phyloP scores from a whole-genome alignment of 1,140 invertebrate species.

The Brachionus sp. region DNA sequence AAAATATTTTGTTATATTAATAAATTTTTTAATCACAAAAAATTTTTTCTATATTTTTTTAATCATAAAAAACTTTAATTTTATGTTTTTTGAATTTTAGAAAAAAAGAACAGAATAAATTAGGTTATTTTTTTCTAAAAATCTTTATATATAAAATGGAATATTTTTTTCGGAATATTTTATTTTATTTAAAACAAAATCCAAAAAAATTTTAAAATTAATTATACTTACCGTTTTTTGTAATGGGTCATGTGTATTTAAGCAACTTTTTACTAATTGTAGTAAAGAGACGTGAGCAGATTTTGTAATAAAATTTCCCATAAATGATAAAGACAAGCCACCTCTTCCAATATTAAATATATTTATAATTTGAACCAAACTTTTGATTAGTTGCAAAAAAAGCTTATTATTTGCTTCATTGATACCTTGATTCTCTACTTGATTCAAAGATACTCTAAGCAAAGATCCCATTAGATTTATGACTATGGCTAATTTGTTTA shows the following conservation, averaged over 20 bases:
- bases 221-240: background rate
- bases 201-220: background rate
- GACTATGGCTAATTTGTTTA: slow-evolving; percentile 27
- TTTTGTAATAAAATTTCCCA: slow-evolving; percentile 44
- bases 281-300: slow-evolving; percentile 27
- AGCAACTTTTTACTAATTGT: slow-evolving; percentile 14
- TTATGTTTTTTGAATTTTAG: no score
- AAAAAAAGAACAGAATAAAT: no score
- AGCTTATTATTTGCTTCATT: background rate
- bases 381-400: background rate
- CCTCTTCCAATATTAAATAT: slow-evolving; percentile 38
- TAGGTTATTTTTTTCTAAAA: no score
- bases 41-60: no score
- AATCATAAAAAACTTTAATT: no score
- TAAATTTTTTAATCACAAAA: no score
- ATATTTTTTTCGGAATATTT: background rate
- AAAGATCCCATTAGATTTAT: slow-evolving; percentile 17
- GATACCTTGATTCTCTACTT: background rate
- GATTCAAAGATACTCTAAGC: background rate
- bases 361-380: slow-evolving; percentile 35
- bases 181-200: background rate
- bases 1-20: no score
- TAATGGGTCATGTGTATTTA: background rate
- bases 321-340: slow-evolving; percentile 21
- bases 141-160: no score